A percentile compares a stretch with the other conserved stretches of the same genome.
Conservation (phyloP, 2,888 invertebrate species). For the Ashinkailepas kermadecensis region DNA sequence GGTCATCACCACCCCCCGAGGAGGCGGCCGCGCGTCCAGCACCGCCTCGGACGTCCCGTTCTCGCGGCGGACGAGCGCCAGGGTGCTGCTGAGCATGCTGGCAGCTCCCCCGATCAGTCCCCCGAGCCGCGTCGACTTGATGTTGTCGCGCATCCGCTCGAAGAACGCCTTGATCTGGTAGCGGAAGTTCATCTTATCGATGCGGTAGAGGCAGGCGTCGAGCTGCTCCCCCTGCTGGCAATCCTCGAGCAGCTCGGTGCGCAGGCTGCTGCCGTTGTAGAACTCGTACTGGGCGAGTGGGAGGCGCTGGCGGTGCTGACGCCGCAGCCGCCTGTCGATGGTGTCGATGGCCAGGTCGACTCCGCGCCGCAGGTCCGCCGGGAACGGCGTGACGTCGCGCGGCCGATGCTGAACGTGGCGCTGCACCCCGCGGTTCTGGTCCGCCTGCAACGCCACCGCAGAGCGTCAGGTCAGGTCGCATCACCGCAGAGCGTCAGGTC, state of each 20-base stretch:
- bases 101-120: neutral
- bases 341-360: slow-evolving; percentile 30
- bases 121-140: neutral
- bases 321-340: slow-evolving; percentile 26
- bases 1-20: neutral
- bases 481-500: too few species aligned
- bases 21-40: neutral
- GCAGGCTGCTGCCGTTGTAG: slow-evolving; percentile 28
- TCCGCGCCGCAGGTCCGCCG: neutral
- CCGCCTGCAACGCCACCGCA: neutral
- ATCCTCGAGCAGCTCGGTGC: neutral
- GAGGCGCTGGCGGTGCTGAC: slow-evolving; percentile 22
- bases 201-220: neutral
- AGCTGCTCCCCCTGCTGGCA: neutral
- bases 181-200: neutral
- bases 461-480: neutral
- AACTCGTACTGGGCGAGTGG: slow-evolving; percentile 33
- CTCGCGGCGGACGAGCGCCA: too few species aligned
- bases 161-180: neutral
- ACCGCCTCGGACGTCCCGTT: too few species aligned
- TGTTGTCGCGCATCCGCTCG: neutral
- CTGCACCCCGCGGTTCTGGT: neutral
- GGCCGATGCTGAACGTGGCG: slow-evolving; percentile 15
- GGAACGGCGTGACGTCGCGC: slow-evolving; percentile 21
- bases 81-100: neutral